Evolutionary conservation across 2,888 invertebrate genomes (phyloP).

Genomic region (Drosophila prostipennis): DNA sequence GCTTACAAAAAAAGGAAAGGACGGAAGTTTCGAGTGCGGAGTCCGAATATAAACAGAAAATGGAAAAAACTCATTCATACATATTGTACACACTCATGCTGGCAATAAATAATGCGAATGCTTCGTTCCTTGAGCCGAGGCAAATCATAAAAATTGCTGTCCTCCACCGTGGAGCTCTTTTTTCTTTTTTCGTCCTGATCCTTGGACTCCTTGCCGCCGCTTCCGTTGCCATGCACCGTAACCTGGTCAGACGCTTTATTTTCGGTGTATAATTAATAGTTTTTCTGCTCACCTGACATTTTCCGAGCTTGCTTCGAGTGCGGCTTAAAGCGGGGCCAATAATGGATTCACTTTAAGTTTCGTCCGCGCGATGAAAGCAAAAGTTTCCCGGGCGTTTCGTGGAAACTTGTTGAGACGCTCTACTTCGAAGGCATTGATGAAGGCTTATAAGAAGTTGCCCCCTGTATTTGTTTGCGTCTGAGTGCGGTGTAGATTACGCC

Average conservation of each 20-base stretch:
- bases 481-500: conserved; percentile 54
- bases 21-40: conserved; percentile 9
- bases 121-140: conserved; percentile 14
- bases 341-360: conserved; percentile 69
- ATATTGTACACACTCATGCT: conserved; percentile 19
- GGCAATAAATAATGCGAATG: conserved; percentile 38
- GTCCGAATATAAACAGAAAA: conserved; percentile 25
- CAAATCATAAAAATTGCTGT: conserved; percentile 65
- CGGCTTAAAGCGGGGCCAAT: conserved; percentile 45
- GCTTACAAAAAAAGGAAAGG: conserved; percentile 36
- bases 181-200: conserved; percentile 12
- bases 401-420: conserved; percentile 53
- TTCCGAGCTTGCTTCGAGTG: conserved; percentile 21
- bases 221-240: conserved; percentile 52
- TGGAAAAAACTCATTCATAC: conserved; percentile 1
- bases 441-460: conserved; percentile 55
- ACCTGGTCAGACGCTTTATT: conserved; percentile 56
- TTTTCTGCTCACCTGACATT: conserved; percentile 61
- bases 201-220: neutral
- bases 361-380: conserved; percentile 64
- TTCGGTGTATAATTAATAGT: conserved; percentile 74
- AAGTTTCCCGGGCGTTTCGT: conserved; percentile 55
- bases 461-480: conserved; percentile 34
- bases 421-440: conserved; percentile 59
- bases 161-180: conserved; percentile 36